A percentile compares a stretch with the other conserved stretches of the same genome.
Evolutionary conservation across 2,888 invertebrate genomes (phyloP).

Genomic region (Cheilosia soror): DNA sequence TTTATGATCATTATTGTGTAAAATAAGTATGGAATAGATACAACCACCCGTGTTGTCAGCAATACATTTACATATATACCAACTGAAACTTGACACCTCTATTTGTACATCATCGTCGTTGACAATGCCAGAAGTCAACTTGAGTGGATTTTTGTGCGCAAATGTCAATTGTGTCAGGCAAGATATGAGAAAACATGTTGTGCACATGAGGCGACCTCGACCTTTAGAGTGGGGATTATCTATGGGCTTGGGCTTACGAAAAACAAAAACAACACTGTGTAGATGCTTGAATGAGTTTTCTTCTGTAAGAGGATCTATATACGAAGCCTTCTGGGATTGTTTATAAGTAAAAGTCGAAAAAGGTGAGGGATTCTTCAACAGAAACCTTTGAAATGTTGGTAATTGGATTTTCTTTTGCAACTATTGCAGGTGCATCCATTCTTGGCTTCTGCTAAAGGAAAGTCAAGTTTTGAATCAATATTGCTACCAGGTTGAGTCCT

Average conservation of each 20-base stretch:
- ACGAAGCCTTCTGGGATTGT: slow-evolving; percentile 5
- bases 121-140: slow-evolving; percentile 41
- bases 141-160: slow-evolving; percentile 37
- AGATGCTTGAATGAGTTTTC: slow-evolving; percentile 5
- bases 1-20: slow-evolving; percentile 30
- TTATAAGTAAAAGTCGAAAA: background rate
- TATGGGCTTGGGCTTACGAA: background rate
- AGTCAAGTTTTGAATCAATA: too few species aligned
- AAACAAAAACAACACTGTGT: background rate
- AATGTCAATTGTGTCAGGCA: slow-evolving; percentile 38
- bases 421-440: background rate
- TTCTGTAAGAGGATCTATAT: slow-evolving; percentile 14
- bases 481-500: too few species aligned
- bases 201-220: slow-evolving; percentile 42
- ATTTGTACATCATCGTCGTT: slow-evolving; percentile 15
- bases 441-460: too few species aligned
- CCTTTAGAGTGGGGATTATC: slow-evolving; percentile 29
- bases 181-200: slow-evolving; percentile 3
- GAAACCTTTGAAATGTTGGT: slow-evolving; percentile 18
- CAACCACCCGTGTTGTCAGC: slow-evolving; percentile 4
- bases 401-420: slow-evolving; percentile 40
- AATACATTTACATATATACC: background rate
- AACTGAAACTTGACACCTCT: slow-evolving; percentile 50
- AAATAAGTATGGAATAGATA: background rate
- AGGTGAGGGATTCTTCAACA: background rate